Base-by-base conservation (phyloP, 2,797 vertebrate species). In the Brotogeris chrysoptera region DNA sequence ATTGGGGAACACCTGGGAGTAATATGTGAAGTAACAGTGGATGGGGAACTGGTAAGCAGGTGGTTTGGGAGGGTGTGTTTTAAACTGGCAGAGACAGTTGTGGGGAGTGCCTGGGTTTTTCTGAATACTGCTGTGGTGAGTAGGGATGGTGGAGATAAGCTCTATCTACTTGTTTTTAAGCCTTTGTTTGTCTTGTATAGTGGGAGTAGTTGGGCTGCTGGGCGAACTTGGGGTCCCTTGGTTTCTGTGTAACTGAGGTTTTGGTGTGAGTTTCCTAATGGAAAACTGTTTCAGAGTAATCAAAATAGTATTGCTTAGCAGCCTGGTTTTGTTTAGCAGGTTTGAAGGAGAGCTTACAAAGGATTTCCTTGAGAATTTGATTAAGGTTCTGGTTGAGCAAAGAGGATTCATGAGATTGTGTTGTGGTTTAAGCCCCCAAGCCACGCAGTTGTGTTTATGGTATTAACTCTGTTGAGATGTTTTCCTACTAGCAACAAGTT, bases 61-160 rank as follows among this genome's bases (percentile, higher is more conserved):
- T 38, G 10, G 2, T 13, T 66, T 59, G 16, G 3, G 6, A 43
- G 8, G 3, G 2, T 1, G 17, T 19, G 28, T 49, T 44, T 86
- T n/a, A 28, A 16, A 19, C 10, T 17, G 43, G 2, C 63, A 14
- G 9, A 39, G 13, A 0, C 0, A 3, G 0, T 17, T n/a, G 4
- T 11, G 7, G 25, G 23, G 13, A 0, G 28, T 39, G 47, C 32
- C 6, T 80, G 6, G 6, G 0, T n/a, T 2, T 14, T 80, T 6
- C 9, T 28, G 13, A 16, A 1, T 0, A 0, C 1, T 28, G 25
- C 12, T 24, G 1, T 2, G 12, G 28, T 36, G 41, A 85, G 50
- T 16, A n/a, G 53, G 13, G 11, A 13, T 47, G 16, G 5, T 18
- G 1, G 6, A 30, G 13, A 9, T 1, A 44, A 46, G 14, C 6